Percentiles rank a stretch among this genome's conserved stretches.
phyloP scores from a whole-genome alignment of 2,113 vertebrate species.

The Euleptes europaea region DNA sequence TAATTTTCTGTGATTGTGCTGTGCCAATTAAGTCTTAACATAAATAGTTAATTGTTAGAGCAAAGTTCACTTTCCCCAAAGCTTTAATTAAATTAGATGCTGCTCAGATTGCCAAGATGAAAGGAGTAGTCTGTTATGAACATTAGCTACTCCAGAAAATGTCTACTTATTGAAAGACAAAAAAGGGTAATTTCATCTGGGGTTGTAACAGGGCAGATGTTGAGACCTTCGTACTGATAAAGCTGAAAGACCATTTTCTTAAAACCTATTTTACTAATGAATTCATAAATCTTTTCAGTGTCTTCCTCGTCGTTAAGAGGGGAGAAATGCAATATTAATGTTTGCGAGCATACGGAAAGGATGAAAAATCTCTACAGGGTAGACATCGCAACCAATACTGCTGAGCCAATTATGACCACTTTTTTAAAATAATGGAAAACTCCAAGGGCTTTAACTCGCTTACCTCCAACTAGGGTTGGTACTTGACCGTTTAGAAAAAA shows the following conservation, averaged over 20 bases:
- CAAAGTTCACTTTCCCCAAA: conserved; percentile 51
- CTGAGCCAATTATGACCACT: conserved; percentile 44
- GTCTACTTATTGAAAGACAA: conserved; percentile 64
- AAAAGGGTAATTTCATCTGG: conserved; percentile 63
- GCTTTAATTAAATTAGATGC: conserved; percentile 66
- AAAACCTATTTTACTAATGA: conserved; percentile 51
- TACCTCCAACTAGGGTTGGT: neutral
- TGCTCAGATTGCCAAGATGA: conserved; percentile 66
- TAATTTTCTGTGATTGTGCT: conserved; percentile 30
- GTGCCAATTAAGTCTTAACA: conserved; percentile 54
- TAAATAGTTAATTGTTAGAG: conserved; percentile 67
- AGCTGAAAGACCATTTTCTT: conserved; percentile 45
- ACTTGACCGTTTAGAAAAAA: neutral
- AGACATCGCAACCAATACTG: conserved; percentile 36
- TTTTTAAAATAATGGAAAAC: conserved; percentile 22
- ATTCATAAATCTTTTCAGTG: conserved; percentile 63
- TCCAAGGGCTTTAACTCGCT: neutral
- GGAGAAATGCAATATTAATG: conserved; percentile 26
- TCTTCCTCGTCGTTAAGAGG: conserved; percentile 38
- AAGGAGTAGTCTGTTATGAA: conserved; percentile 58
- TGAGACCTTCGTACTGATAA: conserved; percentile 55
- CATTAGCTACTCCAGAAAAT: conserved; percentile 58
- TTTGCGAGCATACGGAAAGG: conserved; percentile 46
- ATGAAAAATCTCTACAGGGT: conserved; percentile 44
- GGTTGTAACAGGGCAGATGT: conserved; percentile 50